Percentiles rank a stretch among this genome's conserved stretches.
Evolutionary conservation across 1,140 invertebrate genomes (phyloP).

Genomic region (Drosophila repletoides): DNA sequence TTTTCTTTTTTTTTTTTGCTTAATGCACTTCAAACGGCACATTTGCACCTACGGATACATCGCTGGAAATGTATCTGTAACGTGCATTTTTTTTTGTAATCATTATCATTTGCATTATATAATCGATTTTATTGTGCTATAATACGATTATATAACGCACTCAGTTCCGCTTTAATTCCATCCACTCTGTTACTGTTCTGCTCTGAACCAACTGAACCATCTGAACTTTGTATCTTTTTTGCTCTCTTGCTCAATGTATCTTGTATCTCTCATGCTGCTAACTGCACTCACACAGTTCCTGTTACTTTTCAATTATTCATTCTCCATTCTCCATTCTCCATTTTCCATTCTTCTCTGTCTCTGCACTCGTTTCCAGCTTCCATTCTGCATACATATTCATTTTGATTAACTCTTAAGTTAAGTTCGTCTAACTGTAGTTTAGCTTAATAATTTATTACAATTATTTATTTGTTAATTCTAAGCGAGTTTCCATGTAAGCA

Average conservation of each 20-base stretch:
- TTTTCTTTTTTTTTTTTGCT: conserved; percentile 45
- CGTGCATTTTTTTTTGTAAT: conserved; percentile 62
- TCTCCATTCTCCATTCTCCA: conserved; percentile 32
- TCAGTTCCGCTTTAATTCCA: conserved; percentile 12
- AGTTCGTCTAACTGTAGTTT: conserved; percentile 66
- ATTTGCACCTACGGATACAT: conserved; percentile 70
- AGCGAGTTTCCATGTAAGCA: conserved; percentile 63
- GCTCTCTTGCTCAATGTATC: conserved; percentile 11
- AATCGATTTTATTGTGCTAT: conserved; percentile 66
- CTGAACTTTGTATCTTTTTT: conserved; percentile 40
- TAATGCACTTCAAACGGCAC: conserved; percentile 68
- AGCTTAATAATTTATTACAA: conserved; percentile 75
- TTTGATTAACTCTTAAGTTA: conserved; percentile 51
- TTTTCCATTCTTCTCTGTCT: conserved; percentile 19
- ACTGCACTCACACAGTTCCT: conserved; percentile 50
- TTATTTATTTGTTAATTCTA: conserved; percentile 73
- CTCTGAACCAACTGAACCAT: conserved; percentile 9
- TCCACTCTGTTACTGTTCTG: conserved; percentile 42
- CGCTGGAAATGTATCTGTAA: conserved; percentile 65
- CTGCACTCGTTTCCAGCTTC: conserved; percentile 43
- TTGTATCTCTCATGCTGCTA: conserved; percentile 25
- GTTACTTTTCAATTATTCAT: conserved; percentile 69
- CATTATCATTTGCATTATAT: conserved; percentile 64
- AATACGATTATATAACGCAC: conserved; percentile 41
- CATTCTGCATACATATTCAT: conserved; percentile 8